Base-by-base conservation (phyloP, 2,888 invertebrate genomes). In the Xanthia icteritia region DNA sequence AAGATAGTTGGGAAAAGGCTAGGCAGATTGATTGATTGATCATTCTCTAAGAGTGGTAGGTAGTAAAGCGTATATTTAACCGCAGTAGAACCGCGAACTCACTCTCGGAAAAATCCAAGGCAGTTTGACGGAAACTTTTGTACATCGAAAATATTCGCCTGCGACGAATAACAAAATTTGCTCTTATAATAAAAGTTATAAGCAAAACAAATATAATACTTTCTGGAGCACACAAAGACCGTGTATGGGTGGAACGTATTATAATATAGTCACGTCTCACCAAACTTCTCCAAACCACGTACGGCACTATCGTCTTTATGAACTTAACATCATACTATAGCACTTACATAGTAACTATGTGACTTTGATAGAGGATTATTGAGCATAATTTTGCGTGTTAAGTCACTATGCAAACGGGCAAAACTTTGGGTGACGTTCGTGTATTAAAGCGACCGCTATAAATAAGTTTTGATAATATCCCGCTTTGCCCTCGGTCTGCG, bases 351-450 rank as follows among this genome's bases (percentile, higher is more conserved):
- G 68, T 79, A 77, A 76, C 61, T 84, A 84, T 81, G 56, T 76
- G 81, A 81, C 77, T 81, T 84, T 87, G 76, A 88, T 82, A 79
- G 84, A 88, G 77, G 77, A 88, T 87, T 82, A 86, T 88, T 84
- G 73, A 84, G 79, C 87, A 82, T 80, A 75, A 86, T 84, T 82
- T 88, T 65, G 56, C 63, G 76, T 72, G 77, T 76, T 83, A 88
- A 81, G 71, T 81, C 77, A 75, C 66, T 70, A 68, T 83, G 76
- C 72, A 72, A 84, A 86, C 84, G 69, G 79, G 65, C 4, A 66
- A 84, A 88, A 76, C 86, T 88, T 42, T 73, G 42, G 56, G 61
- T 84, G 79, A 86, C 76, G 79, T 83, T 83, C 73, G 51, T 79
- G 65, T 78, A 83, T 79, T 74, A 81, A 74, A 76, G 76, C 84